Evolutionary conservation across 2,797 vertebrate genomes (phyloP), one percentile per base, ranked within the genome.

Genomic region (Hephaestus fuliginosus): DNA sequence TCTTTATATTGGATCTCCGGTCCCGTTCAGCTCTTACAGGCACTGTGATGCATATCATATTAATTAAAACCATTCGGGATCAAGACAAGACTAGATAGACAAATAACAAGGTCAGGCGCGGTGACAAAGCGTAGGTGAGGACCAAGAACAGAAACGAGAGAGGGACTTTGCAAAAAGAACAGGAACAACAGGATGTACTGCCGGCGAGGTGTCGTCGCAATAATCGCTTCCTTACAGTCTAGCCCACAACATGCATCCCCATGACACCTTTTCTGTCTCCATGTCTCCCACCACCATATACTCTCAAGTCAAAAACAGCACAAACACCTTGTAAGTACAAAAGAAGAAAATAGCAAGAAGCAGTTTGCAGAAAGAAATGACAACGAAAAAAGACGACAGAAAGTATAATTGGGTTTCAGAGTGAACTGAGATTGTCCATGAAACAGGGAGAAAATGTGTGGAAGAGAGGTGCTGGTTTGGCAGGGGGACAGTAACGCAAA

Each of bases 361-460:
- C 65, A 68, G 18, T 66, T 68, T 64, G 60, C 41, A 68, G 39
- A 49, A 65, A 68, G 51, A 18, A 5, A 71, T 36, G 2, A 56
- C 76, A 6, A 75, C 36, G 66, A 28, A 53, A 30, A 67, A 65
- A 78, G 48, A 63, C 20, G 22, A 74, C 55, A 1, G 49, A 30
- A 63, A 68, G 81, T 53, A 73, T 83, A 77, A 86, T 76, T 80
- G 41, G 57, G 46, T 83, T 81, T 56, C 48, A 52, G 62, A 77
- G 63, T 25, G 58, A 75, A 72, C 28, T 67, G 36, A 70, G 43
- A 28, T 39, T 72, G 14, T 48, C 44, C 17, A 48, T 62, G 14
- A 70, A 75, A 58, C 14, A 12, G 43, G 25, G 52, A 49, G 36
- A 52, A 51, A 83, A 53, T 55, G 18, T 5, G 44, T 60, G 41